Evolutionary conservation across 2,888 invertebrate species (phyloP), one percentile per base, ranked within the genome.

Genomic region (Atherix ibis): DNA sequence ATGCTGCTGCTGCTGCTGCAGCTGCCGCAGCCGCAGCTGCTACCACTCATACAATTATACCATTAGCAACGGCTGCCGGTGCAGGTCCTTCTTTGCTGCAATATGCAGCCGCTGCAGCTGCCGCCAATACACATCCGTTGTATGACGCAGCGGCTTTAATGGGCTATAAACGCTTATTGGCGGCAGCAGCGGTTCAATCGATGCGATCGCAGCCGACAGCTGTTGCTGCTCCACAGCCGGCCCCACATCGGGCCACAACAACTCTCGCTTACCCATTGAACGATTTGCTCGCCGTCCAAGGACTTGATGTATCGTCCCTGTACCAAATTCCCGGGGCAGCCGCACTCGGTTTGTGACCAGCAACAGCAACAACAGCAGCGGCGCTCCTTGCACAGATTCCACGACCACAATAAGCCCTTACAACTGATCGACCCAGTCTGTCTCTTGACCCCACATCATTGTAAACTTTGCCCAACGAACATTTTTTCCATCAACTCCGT

Each of bases 301-400:
- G 74, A 30, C 64, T 77, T 40, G 76, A 76, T 50, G 61, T 76
- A 51, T 61, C 62, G 24, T 70, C 80, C 10, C 70, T 83, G 32
- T 83, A 83, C 54, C 73, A 81, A 51, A 71, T 73, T 39, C 67
- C 77, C 37, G 67, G 77, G 32, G 71, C 75, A 45, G 68, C 70
- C 17, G 66, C 73, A n/a, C 67, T 79, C 40, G 73, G 78, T 35
- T 74, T 80, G 56, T 74, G 78, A 65, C 70, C 73, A 27, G 55
- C 64, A 48, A 69, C 65, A 50, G 46, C 52, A 31, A 47, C 53
- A 64, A n/a, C n/a, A 48, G 69, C 65, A 50, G 46, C 52, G 31
- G 47, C 54, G 39, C 38, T 70, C 48, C 48, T 54, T 38, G 47
- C 54, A 12, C 56, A 54, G 35, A 42, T 58, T 32, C 52, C 55